Evolutionary conservation across 2,113 vertebrate genomes (phyloP), one percentile per base, ranked within the genome.

Genomic region (Archocentrus centrarchus): DNA sequence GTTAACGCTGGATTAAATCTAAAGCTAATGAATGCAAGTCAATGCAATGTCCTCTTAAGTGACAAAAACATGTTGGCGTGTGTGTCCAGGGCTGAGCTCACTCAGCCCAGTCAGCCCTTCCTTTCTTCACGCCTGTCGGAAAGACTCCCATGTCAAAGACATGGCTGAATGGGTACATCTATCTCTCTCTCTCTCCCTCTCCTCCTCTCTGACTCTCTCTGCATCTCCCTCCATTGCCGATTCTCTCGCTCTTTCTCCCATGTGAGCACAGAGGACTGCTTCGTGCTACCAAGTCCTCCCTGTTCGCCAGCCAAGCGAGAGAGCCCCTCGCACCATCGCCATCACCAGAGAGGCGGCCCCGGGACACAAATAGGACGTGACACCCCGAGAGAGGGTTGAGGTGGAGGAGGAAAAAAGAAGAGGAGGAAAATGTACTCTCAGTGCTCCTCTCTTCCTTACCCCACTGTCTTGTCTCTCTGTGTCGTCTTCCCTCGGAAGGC

Each of bases 61-160:
- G 85, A 88, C 75, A 75, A 84, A 86, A 90, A 79, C 61, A 55
- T 61, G 80, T 76, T 20, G 63, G 50, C 77, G 83, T 59, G 88
- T 86, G 87, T 82, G 77, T 88, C 68, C 83, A 60, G 82, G 60
- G 79, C 85, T 83, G 89, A 86, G 92, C 91, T 93, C 89, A 86
- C 84, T 92, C 90, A 92, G 90, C 90, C 88, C 91, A 92, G 88
- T 94, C 93, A 91, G 93, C 88, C 92, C 87, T 93, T 91, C 92
- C 86, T 90, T 90, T 91, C 88, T 93, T 93, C 93, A 93, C 89
- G 92, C 92, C 92, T 95, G 94, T 95, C 93, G 91, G 90, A 94
- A 94, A 93, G 88, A 90, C 90, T 95, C 79, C 90, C 93, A 92
- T 91, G 91, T 94, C 94, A 94, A 91, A 93, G 92, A 86, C 91